Evolutionary conservation across 2,888 invertebrate genomes (phyloP).

Genomic region (Ormyrus labotus): DNA sequence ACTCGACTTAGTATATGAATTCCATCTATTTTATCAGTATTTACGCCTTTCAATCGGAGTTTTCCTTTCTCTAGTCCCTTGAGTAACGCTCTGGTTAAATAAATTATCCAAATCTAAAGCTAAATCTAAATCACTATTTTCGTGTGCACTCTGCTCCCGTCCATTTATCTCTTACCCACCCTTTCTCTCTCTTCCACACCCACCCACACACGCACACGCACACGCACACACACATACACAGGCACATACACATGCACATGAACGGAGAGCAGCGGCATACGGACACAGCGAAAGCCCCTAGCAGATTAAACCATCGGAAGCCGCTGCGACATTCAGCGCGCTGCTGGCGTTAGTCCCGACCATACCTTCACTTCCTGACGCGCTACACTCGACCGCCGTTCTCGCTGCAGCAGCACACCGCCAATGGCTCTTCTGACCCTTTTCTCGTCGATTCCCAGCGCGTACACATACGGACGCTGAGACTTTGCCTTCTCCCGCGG

Average conservation of each 20-base stretch:
- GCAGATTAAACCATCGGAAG: slow-evolving; percentile 69
- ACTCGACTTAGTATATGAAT: not conserved
- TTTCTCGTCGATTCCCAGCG: not conserved
- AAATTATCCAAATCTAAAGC: slow-evolving; percentile 52
- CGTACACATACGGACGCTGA: slow-evolving; percentile 21
- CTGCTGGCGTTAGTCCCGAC: not conserved
- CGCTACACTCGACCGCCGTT: slow-evolving; percentile 27
- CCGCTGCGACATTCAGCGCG: slow-evolving; percentile 63
- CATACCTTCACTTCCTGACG: slow-evolving; percentile 52
- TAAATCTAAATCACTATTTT: slow-evolving; percentile 55
- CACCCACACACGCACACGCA: too few relatives aligned
- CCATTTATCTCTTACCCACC: slow-evolving; percentile 49
- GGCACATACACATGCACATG: not conserved
- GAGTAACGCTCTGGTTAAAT: slow-evolving; percentile 12
- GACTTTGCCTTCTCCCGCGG: slow-evolving; percentile 26
- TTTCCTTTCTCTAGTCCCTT: not conserved
- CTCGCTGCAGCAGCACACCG: slow-evolving; percentile 52
- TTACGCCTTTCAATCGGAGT: not conserved
- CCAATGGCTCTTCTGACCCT: not conserved
- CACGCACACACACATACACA: too few relatives aligned
- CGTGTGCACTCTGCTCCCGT: slow-evolving; percentile 51
- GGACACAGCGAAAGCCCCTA: slow-evolving; percentile 63
- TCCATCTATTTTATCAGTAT: not conserved
- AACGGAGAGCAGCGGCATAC: slow-evolving; percentile 18
- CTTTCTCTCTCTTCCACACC: slow-evolving; percentile 38